Evolutionary conservation across 2,888 invertebrate genomes (phyloP).

Genomic region (Oscheius sp.): DNA sequence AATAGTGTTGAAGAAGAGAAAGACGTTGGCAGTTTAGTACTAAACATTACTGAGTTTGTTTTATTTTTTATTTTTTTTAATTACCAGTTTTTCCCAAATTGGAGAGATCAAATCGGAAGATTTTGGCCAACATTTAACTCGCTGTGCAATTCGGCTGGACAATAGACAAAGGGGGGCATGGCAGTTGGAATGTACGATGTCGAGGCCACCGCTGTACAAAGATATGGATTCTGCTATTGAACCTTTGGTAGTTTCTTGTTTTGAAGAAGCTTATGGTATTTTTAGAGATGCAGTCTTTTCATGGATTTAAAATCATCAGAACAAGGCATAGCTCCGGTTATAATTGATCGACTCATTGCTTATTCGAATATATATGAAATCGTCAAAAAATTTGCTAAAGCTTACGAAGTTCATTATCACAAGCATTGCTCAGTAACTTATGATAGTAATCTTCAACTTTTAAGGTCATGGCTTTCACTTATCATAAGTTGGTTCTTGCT

Average conservation of each 20-base stretch:
- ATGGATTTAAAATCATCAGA: not conserved
- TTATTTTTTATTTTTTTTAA: not conserved
- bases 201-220: slow-evolving; percentile 50
- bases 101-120: slow-evolving; percentile 13
- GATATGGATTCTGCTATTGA: not conserved
- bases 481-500: slow-evolving; percentile 86
- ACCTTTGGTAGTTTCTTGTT: not conserved
- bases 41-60: slow-evolving; percentile 51
- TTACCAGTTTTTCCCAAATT: not conserved
- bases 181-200: slow-evolving; percentile 62
- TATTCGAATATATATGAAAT: slow-evolving; percentile 62
- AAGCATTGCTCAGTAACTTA: slow-evolving; percentile 51
- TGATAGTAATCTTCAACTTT: not conserved
- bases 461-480: slow-evolving; percentile 89
- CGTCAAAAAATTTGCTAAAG: slow-evolving; percentile 55
- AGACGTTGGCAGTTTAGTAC: slow-evolving; percentile 59
- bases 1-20: slow-evolving; percentile 39
- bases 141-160: slow-evolving; percentile 54
- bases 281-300: not conserved
- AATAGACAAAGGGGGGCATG: slow-evolving; percentile 40
- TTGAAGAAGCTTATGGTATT: not conserved
- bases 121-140: slow-evolving; percentile 26
- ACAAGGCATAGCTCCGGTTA: slow-evolving; percentile 39
- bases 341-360: slow-evolving; percentile 18
- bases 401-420: slow-evolving; percentile 52